Percentiles rank a stretch among this genome's conserved stretches.
These are phyloP conservation scores for Ctenopoma kingsleyae DNA, from an alignment of 2,797 vertebrate species.

Conservation along the genomic window DNA sequence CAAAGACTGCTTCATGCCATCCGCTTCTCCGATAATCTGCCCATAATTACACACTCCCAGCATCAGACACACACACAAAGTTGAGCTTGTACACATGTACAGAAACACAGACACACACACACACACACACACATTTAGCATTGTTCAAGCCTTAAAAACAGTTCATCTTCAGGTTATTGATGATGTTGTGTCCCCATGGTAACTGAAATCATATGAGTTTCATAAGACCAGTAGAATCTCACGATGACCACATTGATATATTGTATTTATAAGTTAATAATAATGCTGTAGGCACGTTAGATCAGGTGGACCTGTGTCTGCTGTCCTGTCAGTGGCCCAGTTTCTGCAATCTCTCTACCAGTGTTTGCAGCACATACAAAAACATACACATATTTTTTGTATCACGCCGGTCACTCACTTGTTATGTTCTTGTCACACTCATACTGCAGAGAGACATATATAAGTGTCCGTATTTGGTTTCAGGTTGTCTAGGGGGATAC, in stretches of 20 bases:
- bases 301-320: too few species aligned
- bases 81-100: conserved; percentile 17
- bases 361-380: background rate
- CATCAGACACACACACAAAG: conserved; percentile 38
- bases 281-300: too few species aligned
- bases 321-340: background rate
- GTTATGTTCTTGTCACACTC: conserved; percentile 46
- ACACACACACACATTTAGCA: conserved; percentile 11
- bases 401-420: conserved; percentile 24
- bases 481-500: conserved; percentile 53
- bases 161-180: conserved; percentile 42
- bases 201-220: conserved; percentile 21
- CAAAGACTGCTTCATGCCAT: conserved; percentile 78
- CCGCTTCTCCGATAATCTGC: conserved; percentile 79
- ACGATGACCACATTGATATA: background rate
- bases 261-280: too few species aligned
- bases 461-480: conserved; percentile 47
- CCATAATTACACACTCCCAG: conserved; percentile 79
- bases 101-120: conserved; percentile 15
- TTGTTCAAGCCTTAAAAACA: conserved; percentile 25
- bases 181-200: conserved; percentile 20
- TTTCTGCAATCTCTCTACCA: too few species aligned
- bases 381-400: conserved; percentile 30
- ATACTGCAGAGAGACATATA: conserved; percentile 39
- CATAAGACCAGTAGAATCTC: background rate